Base-by-base conservation (phyloP, 2,888 invertebrate species). In the Therioaphis trifolii region DNA sequence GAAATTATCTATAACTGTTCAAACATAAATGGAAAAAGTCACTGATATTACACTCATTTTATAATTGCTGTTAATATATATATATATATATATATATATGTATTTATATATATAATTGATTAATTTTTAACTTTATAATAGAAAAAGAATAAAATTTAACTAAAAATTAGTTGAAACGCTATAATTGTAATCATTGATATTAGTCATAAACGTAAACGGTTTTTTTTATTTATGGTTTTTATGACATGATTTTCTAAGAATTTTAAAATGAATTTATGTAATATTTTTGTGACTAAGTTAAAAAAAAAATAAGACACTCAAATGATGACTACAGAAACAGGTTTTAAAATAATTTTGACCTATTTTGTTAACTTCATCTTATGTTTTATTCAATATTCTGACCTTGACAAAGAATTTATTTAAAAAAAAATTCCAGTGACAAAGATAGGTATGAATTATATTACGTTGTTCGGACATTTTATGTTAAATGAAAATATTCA, bases 301-400 rank as follows among this genome's bases (percentile, higher is more conserved):
- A 14, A 72, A 35, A 27, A 52, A 24, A 55, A 52, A n/a, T 27
- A 14, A n/a, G 21, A 72, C 21, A 21, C 52, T 72, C n/a, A 3
- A 35, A 29, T 35, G 52, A 52, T 72, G 35, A 55, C n/a, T 72
- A 52, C 24, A 27, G n/a, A 61, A 75, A 76, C 75, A 24, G 35
- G 43, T 76, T 76, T 43, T 27, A n/a, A 27, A 61, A 27, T 61
- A 21, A 75, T 61, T 55, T 75, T 75, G 40, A 75, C 58, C 75
- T 24, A 55, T 43, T 75, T 35, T 35, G 35, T 35, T 7, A 35
- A 35, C 7, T 35, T 35, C 35, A 35, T 35, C 35, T 35, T 5
- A 35, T 35, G 52, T 29, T 75, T 43, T 58, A 18, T 75, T 75
- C 43, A 61, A 43, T 61, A 58, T 18, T 5, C 18, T 24, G 21